Conservation (phyloP, 2,888 invertebrate genomes). For the Phalera bucephala region DNA sequence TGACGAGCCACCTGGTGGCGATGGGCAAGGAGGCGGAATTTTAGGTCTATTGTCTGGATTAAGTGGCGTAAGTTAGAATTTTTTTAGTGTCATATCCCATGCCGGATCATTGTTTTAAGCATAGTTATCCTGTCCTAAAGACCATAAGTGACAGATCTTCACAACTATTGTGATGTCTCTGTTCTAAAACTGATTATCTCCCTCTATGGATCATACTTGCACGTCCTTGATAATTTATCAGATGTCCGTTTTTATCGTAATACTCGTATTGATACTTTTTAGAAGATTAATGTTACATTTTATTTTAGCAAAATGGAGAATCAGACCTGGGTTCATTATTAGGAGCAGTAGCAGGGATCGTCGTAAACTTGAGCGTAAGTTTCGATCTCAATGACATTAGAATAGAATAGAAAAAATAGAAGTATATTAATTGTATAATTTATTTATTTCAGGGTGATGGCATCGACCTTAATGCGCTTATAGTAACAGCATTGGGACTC, state of each 20-base stretch:
- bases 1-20: constrained; percentile 70
- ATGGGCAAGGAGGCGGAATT: constrained; percentile 74
- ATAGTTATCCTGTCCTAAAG: too few species aligned
- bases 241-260: too few species aligned
- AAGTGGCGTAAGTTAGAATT: constrained; percentile 67
- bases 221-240: too few species aligned
- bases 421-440: too few species aligned
- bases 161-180: too few species aligned
- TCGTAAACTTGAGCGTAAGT: constrained; percentile 75
- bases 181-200: too few species aligned
- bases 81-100: too few species aligned
- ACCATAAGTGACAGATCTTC: too few species aligned
- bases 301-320: constrained; percentile 73
- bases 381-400: not conserved
- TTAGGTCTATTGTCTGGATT: constrained; percentile 70
- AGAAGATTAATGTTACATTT: too few species aligned
- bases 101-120: too few species aligned
- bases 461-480: constrained; percentile 66
- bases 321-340: constrained; percentile 73
- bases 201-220: too few species aligned
- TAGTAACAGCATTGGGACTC: constrained; percentile 69
- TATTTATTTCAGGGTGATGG: constrained; percentile 69
- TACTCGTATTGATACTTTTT: too few species aligned
- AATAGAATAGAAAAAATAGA: constrained; percentile 2
- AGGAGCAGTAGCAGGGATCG: constrained; percentile 70